A percentile compares a stretch with the other conserved stretches of the same genome.
Conservation (phyloP, 1,140 invertebrate genomes). For the Tetramorium parvispinum region DNA sequence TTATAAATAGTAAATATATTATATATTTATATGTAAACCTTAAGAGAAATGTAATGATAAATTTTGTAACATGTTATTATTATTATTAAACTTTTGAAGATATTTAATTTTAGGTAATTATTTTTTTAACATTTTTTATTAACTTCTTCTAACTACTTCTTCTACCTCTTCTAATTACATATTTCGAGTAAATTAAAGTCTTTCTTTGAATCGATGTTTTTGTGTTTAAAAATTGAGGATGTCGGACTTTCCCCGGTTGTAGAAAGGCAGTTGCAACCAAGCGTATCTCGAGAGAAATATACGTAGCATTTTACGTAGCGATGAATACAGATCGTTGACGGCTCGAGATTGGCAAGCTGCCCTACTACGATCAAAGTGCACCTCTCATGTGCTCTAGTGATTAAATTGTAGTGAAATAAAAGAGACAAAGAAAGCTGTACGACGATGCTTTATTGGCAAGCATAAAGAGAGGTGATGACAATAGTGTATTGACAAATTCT, state of each 20-base stretch:
- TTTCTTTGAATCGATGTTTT: background rate
- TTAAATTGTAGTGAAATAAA: background rate
- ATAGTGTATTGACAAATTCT: background rate
- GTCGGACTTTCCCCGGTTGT: slow-evolving; percentile 46
- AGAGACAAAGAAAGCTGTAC: background rate
- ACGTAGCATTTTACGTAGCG: background rate
- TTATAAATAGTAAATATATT: slow-evolving; percentile 4
- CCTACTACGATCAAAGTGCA: background rate
- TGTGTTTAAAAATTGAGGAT: slow-evolving; percentile 18
- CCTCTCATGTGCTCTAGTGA: background rate
- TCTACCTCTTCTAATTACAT: background rate
- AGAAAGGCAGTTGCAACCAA: slow-evolving; percentile 46
- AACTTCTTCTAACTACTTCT: background rate
- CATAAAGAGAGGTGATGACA: background rate
- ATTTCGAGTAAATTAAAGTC: background rate
- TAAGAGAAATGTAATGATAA: background rate
- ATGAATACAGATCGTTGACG: background rate
- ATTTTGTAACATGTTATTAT: background rate
- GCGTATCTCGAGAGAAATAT: slow-evolving; percentile 41
- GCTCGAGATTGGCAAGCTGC: slow-evolving; percentile 15
- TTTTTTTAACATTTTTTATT: background rate
- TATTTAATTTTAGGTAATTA: background rate
- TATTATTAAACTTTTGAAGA: background rate
- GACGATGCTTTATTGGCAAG: background rate
- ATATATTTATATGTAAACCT: background rate